These are phyloP conservation scores for Trileptium ribeirensis DNA, from an alignment of 2,888 invertebrate genomes.

Conservation along the genomic window DNA sequence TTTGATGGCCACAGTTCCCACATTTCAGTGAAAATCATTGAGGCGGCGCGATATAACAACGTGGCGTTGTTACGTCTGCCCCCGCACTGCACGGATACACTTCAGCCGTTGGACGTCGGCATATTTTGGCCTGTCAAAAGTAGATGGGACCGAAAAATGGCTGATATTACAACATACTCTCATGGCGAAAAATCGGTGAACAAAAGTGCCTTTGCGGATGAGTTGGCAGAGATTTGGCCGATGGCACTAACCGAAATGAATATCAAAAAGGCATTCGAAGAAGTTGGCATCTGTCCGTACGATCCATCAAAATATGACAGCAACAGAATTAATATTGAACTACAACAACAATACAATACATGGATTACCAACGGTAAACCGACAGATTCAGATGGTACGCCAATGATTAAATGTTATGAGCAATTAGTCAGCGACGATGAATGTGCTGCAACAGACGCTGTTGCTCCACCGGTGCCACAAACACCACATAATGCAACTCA, in stretches of 20 bases:
- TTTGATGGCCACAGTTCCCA: conserved; percentile 8
- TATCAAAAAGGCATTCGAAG: background rate
- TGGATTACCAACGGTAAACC: background rate
- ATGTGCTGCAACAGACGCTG: no score
- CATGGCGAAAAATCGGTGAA: background rate
- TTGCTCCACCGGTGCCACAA: no score
- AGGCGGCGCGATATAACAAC: background rate
- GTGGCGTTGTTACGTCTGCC: background rate
- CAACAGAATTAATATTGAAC: background rate
- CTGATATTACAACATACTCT: background rate
- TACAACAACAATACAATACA: background rate
- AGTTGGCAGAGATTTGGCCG: background rate
- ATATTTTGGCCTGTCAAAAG: background rate
- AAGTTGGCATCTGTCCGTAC: background rate
- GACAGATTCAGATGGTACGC: background rate
- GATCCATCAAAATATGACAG: background rate
- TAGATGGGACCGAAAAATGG: background rate
- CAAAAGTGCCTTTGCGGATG: background rate
- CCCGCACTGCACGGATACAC: background rate
- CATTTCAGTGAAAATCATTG: background rate
- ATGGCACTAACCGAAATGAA: background rate
- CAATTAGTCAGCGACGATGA: no score
- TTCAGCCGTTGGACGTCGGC: conserved; percentile 7
- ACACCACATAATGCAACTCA: no score
- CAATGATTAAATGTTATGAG: no score